A percentile compares a stretch with the other conserved stretches of the same genome.
These are phyloP conservation scores for Xiphophorus couchianus DNA, from an alignment of 2,113 vertebrate genomes.

Conservation along the genomic window DNA sequence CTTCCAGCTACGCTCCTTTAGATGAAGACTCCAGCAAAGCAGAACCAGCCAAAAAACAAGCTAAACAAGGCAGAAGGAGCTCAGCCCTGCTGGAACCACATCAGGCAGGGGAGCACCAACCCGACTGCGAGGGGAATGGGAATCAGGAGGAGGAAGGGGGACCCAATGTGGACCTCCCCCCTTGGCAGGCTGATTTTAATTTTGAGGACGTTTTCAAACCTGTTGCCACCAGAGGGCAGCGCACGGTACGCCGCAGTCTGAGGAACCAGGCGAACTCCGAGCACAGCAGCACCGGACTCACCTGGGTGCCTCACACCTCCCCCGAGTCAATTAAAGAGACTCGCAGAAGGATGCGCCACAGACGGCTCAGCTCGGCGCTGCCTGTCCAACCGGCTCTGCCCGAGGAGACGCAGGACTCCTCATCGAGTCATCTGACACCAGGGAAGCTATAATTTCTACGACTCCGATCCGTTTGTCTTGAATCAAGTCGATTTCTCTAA, in stretches of 20 bases:
- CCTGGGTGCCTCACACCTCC: conserved; percentile 74
- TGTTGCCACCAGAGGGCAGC: conserved; percentile 55
- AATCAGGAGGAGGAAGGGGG: neutral
- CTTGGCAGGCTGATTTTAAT: conserved; percentile 76
- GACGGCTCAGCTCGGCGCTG: conserved; percentile 18
- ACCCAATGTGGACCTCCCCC: neutral
- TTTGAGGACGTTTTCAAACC: conserved; percentile 78
- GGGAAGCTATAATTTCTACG: neutral
- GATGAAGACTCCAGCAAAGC: neutral
- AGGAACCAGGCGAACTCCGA: conserved; percentile 64
- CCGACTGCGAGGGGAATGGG: conserved; percentile 8
- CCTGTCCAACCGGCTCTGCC: neutral
- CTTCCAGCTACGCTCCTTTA: conserved; percentile 1
- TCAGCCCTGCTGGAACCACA: neutral
- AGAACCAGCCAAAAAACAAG: neutral
- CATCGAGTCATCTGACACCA: neutral
- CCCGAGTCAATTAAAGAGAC: conserved; percentile 46
- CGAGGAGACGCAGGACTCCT: conserved; percentile 14
- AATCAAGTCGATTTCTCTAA: neutral
- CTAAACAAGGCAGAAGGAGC: conserved; percentile 12
- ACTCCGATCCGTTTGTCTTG: conserved; percentile 4
- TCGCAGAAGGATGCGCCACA: conserved; percentile 49
- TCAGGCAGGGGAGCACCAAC: conserved; percentile 2
- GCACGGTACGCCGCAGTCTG: conserved; percentile 79
- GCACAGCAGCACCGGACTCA: conserved; percentile 54